Conservation (phyloP, 2,888 invertebrate genomes). For the Drosophila histrio region DNA sequence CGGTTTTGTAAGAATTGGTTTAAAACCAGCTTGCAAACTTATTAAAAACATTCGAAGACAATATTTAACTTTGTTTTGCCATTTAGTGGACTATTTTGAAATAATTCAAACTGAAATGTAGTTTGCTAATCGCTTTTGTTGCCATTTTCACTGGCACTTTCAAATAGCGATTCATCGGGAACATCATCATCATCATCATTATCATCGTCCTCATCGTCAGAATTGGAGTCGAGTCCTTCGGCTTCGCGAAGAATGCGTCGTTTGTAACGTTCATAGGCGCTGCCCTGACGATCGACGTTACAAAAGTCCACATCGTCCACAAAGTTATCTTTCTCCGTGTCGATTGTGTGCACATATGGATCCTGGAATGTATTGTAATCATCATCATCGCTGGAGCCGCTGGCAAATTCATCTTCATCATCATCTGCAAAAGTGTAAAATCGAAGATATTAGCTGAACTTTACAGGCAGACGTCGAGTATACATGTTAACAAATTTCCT, state of each 20-base stretch:
- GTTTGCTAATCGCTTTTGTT: conserved; percentile 12
- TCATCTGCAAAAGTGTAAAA: conserved; percentile 41
- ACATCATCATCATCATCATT: conserved; percentile 32
- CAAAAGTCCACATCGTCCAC: conserved; percentile 83
- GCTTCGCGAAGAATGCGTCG: conserved; percentile 83
- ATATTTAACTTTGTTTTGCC: background rate
- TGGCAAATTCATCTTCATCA: conserved; percentile 67
- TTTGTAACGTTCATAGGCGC: conserved; percentile 89
- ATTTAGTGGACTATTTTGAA: background rate
- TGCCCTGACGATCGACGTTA: conserved; percentile 87
- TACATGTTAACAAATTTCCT: too few species aligned
- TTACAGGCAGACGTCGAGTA: too few species aligned
- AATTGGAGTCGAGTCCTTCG: conserved; percentile 33
- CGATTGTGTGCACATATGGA: conserved; percentile 84
- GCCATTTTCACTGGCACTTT: conserved; percentile 49
- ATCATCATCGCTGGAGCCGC: conserved; percentile 74
- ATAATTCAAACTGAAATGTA: background rate
- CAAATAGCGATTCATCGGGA: conserved; percentile 34
- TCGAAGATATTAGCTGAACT: background rate
- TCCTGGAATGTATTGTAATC: conserved; percentile 68
- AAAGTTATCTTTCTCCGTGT: conserved; percentile 82
- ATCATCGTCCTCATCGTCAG: conserved; percentile 38
- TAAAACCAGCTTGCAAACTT: too few species aligned
- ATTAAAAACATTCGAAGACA: background rate
- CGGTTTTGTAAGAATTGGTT: too few species aligned